These are phyloP conservation scores for Artibeus lituratus DNA, from an alignment of 2,797 vertebrate species.

Conservation along the genomic window DNA sequence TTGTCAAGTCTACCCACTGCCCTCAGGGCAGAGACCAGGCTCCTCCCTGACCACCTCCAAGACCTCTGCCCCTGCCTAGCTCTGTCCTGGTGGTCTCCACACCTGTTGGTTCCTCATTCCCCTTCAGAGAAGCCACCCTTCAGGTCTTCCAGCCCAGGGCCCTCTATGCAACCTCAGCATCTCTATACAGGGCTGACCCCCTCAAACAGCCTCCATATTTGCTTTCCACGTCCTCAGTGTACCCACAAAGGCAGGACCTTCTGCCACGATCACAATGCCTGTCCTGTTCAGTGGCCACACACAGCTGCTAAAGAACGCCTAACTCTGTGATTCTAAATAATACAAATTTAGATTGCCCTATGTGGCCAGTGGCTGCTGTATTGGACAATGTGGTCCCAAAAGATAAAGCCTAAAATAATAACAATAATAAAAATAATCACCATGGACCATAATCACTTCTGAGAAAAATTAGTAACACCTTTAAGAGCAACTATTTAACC, in stretches of 20 bases:
- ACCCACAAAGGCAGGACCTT: too few relatives aligned
- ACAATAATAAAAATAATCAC: too few relatives aligned
- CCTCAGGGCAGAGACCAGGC: not conserved
- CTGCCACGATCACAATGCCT: not conserved
- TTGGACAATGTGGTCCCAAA: not conserved
- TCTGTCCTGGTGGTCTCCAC: not conserved
- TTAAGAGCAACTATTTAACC: rapidly evolving
- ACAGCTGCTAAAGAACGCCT: not conserved
- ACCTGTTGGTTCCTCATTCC: not conserved
- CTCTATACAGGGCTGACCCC: not conserved
- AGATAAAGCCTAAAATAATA: too few relatives aligned
- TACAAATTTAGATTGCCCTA: rapidly evolving
- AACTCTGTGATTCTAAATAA: not conserved
- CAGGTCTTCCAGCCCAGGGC: rapidly evolving
- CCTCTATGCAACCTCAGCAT: not conserved
- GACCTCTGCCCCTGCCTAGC: not conserved
- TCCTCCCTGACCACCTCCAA: not conserved
- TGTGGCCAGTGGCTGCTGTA: not conserved
- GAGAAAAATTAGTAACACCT: too few relatives aligned
- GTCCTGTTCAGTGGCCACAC: not conserved
- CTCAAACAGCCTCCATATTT: not conserved
- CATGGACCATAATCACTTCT: rapidly evolving
- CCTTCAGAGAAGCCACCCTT: not conserved
- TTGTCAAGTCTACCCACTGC: not conserved
- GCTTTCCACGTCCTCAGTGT: rapidly evolving